A percentile compares a stretch with the other conserved stretches of the same genome.
Evolutionary conservation across 2,113 vertebrate species (phyloP).

Genomic region (Typhlomys cinereus): DNA sequence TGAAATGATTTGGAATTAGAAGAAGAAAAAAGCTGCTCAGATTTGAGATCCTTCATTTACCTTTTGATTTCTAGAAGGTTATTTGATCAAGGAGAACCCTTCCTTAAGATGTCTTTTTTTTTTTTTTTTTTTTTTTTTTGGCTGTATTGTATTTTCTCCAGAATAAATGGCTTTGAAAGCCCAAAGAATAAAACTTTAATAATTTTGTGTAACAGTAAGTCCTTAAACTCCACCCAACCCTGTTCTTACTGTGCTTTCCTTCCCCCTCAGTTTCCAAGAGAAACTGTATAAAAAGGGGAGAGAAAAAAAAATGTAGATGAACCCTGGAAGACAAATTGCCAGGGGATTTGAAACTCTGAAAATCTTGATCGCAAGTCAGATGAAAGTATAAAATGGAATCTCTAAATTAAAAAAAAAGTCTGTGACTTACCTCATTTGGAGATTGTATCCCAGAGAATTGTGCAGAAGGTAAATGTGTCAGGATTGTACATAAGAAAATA

Average conservation of each 20-base stretch:
- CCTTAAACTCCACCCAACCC: neutral
- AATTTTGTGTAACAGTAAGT: neutral
- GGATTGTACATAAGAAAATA: neutral
- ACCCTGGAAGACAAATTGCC: neutral
- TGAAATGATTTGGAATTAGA: slow-evolving; percentile 2
- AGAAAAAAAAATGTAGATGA: neutral
- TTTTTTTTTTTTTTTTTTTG: neutral
- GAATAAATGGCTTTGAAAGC: slow-evolving; percentile 2
- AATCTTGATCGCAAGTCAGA: slow-evolving; percentile 15
- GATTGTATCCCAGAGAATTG: slow-evolving; percentile 21
- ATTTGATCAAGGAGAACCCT: neutral
- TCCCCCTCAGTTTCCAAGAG: neutral
- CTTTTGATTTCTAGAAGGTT: neutral
- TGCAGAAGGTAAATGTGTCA: slow-evolving; percentile 15
- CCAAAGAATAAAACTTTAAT: neutral
- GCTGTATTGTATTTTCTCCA: neutral
- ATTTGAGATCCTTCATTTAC: neutral
- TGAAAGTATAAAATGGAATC: slow-evolving; percentile 46
- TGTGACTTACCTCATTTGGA: neutral
- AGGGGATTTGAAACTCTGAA: neutral
- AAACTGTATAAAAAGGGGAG: neutral
- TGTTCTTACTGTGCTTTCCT: neutral
- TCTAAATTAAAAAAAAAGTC: neutral
- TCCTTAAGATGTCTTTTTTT: neutral
- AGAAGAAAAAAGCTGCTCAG: neutral